A percentile compares a stretch with the other conserved stretches of the same genome.
These are phyloP conservation scores for Euproctis similis DNA, from an alignment of 2,888 invertebrate species.

Conservation along the genomic window DNA sequence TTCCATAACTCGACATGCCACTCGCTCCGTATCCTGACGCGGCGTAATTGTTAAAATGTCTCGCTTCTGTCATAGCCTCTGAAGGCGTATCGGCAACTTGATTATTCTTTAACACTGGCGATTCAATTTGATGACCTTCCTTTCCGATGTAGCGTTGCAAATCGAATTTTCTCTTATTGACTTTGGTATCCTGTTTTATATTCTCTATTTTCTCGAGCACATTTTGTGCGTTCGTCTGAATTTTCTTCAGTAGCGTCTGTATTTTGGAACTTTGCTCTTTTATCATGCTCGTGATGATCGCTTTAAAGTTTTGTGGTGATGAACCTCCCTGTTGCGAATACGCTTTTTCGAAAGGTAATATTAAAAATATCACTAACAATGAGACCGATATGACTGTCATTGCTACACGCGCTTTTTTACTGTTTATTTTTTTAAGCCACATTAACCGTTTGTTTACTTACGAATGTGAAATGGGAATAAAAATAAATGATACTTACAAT, in stretches of 20 bases:
- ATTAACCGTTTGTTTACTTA: conserved; percentile 39
- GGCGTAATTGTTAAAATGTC: conserved; percentile 47
- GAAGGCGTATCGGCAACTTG: conserved; percentile 23
- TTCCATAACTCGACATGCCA: conserved; percentile 42
- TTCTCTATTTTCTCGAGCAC: conserved; percentile 51
- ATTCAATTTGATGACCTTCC: conserved; percentile 46
- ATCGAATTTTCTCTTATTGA: conserved; percentile 14
- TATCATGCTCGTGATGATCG: conserved; percentile 48
- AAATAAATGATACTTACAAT: conserved; percentile 13
- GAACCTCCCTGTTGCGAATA: conserved; percentile 35
- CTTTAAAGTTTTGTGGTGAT: conserved; percentile 46
- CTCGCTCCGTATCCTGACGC: conserved; percentile 51
- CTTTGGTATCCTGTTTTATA: conserved; percentile 35
- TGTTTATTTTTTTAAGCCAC: conserved; percentile 33
- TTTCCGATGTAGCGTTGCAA: conserved; percentile 11
- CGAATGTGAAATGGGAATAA: conserved; percentile 27
- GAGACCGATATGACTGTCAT: conserved; percentile 55
- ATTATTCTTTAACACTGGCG: conserved; percentile 35
- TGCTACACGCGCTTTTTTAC: conserved; percentile 30
- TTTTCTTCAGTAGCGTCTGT: conserved; percentile 49
- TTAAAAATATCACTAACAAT: conserved; percentile 39
- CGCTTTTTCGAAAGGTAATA: conserved; percentile 41
- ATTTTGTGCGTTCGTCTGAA: conserved; percentile 55
- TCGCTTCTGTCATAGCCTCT: conserved; percentile 25
- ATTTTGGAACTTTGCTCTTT: conserved; percentile 61